These are phyloP conservation scores for Drosophila leonis DNA, from an alignment of 2,888 invertebrate genomes.

Conservation along the genomic window DNA sequence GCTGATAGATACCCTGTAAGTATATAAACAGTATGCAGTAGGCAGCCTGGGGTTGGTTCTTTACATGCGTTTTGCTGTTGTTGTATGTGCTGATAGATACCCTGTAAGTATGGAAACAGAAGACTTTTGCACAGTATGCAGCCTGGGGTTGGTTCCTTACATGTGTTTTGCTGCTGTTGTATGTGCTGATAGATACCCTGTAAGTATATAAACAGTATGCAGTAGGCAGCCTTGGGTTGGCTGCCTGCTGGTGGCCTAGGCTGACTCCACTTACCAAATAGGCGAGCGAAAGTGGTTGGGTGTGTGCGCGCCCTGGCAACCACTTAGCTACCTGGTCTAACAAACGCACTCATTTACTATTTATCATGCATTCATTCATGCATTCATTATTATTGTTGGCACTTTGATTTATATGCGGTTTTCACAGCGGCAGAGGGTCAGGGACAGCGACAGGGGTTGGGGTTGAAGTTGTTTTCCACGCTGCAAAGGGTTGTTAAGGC, in stretches of 20 bases:
- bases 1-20: background rate
- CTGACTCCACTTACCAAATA: background rate
- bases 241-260: background rate
- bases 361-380: conserved; percentile 22
- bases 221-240: too few species aligned
- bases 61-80: background rate
- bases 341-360: conserved; percentile 18
- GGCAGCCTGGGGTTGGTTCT: conserved; percentile 1
- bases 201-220: background rate
- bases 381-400: conserved; percentile 27
- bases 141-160: conserved; percentile 5
- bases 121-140: background rate
- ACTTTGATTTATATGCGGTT: conserved; percentile 59
- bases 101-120: background rate
- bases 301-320: conserved; percentile 4
- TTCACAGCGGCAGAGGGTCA: conserved; percentile 12
- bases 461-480: background rate
- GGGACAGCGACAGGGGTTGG: conserved; percentile 14
- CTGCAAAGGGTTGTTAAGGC: conserved; percentile 15
- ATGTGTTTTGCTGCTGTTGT: background rate
- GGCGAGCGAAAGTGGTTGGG: background rate
- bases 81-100: background rate
- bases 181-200: background rate
- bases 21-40: background rate
- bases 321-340: conserved; percentile 10